Evolutionary conservation across 2,797 vertebrate genomes (phyloP), one percentile per base, ranked within the genome.

Genomic region (Acipenser transmontanus): DNA sequence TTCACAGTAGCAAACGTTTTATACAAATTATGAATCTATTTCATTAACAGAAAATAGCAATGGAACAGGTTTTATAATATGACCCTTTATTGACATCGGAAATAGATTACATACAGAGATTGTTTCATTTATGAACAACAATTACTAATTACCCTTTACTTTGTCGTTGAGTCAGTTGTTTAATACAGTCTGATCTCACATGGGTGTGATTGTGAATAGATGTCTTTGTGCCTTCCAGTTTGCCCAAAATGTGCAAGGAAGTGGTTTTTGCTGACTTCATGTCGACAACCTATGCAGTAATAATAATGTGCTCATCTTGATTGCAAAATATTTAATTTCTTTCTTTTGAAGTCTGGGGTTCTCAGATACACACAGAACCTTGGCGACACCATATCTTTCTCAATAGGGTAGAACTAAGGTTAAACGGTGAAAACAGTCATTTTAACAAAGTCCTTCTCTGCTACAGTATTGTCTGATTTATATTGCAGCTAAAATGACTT

Each of bases 291-390:
- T 57, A 11, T 57, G 54, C 12, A 13, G 54, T 57, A 57, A 57
- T 13, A 57, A 57, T 57, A 57, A 7, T 57, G 54, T 57, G 54
- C 11, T 57, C 54, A 57, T 57, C 54, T 57, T 57, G 54, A 57
- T n/a, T 13, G 12, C 12, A n/a, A 11, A n/a, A 57, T 57, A n/a
- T 57, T n/a, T n/a, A 1, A n/a, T 57, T 57, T 57, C 11, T 5
- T 57, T n/a, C 7, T n/a, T 57, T 57, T 57, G 8, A 11, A 57
- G 54, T 11, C 11, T 47, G 48, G 60, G 52, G 66, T 20, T 14
- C 14, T 10, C 13, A n/a, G 66, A 57, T 7, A n/a, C 9, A 57
- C 7, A 7, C 54, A n/a, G 12, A 11, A 57, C 54, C 34, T 34
- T 11, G 12, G 54, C 14, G 54, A 57, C 9, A 7, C 54, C 12